phyloP scores from a whole-genome alignment of 2,113 vertebrate species.

The Eubucco bourcierii region DNA sequence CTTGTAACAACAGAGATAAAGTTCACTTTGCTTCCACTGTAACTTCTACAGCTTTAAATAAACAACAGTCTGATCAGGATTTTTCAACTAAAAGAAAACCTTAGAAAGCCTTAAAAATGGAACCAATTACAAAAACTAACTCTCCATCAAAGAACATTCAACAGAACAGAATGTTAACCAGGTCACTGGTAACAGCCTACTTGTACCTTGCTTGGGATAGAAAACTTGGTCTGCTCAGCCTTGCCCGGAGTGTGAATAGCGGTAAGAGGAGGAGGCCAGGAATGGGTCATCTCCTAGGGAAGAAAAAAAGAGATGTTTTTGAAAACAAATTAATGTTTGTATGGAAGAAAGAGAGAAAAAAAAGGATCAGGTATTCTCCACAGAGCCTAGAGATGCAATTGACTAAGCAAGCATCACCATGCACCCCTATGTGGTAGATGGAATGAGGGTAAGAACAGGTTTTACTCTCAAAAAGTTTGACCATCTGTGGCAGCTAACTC shows the following conservation, averaged over 20 bases:
- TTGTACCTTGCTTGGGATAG: constrained; percentile 86
- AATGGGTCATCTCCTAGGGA: constrained; percentile 88
- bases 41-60: constrained; percentile 18
- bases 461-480: not conserved
- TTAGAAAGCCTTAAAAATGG: not conserved
- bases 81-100: constrained; percentile 26
- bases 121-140: constrained; percentile 16
- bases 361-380: not conserved
- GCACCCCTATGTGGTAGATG: not conserved
- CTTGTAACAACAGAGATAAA: not conserved
- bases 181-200: constrained; percentile 14
- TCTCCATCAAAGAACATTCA: not conserved
- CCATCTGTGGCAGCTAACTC: not conserved
- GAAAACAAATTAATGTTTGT: not conserved
- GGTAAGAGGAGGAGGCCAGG: constrained; percentile 89
- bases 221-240: constrained; percentile 87
- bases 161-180: constrained; percentile 22
- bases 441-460: not conserved
- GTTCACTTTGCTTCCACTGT: not conserved
- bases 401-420: not conserved
- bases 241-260: constrained; percentile 89
- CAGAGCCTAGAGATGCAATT: not conserved
- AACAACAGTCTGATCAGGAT: not conserved
- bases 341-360: not conserved
- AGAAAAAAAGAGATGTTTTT: constrained; percentile 35